phyloP scores from a whole-genome alignment of 2,113 vertebrate genomes.

The Platysteira castanea region DNA sequence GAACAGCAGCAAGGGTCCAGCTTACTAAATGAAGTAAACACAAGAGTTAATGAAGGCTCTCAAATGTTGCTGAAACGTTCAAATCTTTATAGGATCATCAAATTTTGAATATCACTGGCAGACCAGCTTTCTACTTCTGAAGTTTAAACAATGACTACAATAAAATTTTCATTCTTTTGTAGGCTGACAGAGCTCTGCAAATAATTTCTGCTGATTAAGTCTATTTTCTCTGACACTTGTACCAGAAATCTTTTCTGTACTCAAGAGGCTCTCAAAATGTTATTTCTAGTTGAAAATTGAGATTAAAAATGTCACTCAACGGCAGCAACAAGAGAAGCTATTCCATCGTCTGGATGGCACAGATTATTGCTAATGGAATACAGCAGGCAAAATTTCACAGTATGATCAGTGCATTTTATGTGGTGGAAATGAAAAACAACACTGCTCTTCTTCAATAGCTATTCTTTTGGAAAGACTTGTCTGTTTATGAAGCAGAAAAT shows the following conservation, averaged over 20 bases:
- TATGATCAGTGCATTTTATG: background rate
- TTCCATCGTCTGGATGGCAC: background rate
- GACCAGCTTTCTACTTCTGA: background rate
- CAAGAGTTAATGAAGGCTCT: background rate
- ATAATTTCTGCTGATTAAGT: conserved; percentile 12
- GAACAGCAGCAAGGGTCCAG: background rate
- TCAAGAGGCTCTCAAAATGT: background rate
- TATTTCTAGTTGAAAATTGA: background rate
- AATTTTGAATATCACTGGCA: background rate
- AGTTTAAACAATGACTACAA: background rate
- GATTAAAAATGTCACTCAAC: conserved; percentile 54
- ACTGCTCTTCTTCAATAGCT: background rate
- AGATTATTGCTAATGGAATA: background rate
- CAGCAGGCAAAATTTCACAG: background rate
- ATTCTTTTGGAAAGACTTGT: background rate
- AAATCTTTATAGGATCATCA: accelerated
- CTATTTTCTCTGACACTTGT: background rate
- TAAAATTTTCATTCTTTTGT: background rate
- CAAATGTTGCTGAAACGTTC: background rate
- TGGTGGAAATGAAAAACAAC: background rate
- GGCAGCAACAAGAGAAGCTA: background rate
- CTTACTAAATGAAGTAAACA: background rate
- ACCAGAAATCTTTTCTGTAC: background rate
- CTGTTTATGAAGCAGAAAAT: conserved; percentile 12
- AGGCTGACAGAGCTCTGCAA: background rate